Conservation (phyloP, 2,888 invertebrate genomes). For the Thymelicus acteon region DNA sequence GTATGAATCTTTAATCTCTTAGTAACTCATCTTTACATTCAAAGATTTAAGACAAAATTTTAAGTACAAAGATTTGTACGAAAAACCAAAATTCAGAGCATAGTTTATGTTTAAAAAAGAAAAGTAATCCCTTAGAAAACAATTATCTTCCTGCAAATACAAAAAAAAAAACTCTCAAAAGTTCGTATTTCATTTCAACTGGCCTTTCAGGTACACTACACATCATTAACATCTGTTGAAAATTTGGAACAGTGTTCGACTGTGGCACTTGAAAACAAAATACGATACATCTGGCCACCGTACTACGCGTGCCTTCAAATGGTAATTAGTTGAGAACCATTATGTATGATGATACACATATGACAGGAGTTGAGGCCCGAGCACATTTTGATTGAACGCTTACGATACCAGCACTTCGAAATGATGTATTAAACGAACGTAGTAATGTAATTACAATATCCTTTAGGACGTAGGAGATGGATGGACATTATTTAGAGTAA, state of each 20-base stretch:
- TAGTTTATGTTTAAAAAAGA: neutral
- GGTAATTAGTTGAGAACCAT: constrained; percentile 65
- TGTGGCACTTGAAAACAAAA: constrained; percentile 46
- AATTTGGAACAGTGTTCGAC: constrained; percentile 37
- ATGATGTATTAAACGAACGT: neutral
- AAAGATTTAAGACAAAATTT: too few species aligned
- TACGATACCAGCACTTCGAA: neutral
- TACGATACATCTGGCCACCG: constrained; percentile 66
- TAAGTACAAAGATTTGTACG: too few species aligned
- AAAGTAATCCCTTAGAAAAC: neutral
- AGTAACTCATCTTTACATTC: too few species aligned
- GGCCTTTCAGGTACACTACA: constrained; percentile 37
- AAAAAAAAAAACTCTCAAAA: constrained; percentile 15
- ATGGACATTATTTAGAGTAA: too few species aligned
- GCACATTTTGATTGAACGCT: constrained; percentile 5
- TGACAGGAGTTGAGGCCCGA: constrained; percentile 42
- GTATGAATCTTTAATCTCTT: too few species aligned
- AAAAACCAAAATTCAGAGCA: neutral
- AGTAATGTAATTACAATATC: neutral
- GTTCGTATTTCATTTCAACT: constrained; percentile 28
- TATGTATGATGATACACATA: constrained; percentile 52
- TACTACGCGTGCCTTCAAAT: constrained; percentile 75
- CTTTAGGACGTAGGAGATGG: neutral
- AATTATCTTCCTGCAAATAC: constrained; percentile 7
- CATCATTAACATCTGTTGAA: constrained; percentile 39